These are phyloP conservation scores for Protonibea diacanthus DNA, from an alignment of 2,797 vertebrate species.

Conservation along the genomic window DNA sequence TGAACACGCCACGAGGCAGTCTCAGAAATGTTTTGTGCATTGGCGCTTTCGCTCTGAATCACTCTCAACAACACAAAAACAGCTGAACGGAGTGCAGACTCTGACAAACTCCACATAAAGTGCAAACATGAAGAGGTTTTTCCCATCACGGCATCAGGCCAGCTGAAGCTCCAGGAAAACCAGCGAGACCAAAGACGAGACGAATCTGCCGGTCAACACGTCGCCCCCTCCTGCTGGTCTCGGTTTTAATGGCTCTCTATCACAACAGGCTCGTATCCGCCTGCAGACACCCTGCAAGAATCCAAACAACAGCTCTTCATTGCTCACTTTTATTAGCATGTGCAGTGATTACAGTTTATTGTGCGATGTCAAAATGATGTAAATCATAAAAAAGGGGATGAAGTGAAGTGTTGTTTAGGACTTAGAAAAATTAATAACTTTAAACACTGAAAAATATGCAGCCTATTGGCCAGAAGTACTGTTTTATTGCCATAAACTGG, in stretches of 20 bases:
- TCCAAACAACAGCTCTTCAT: conserved; percentile 9
- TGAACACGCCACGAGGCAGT: neutral
- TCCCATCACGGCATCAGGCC: conserved; percentile 73
- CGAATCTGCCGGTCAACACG: neutral
- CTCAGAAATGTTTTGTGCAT: conserved; percentile 1
- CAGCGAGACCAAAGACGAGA: neutral
- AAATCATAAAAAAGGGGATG: too few species aligned
- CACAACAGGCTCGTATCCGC: conserved; percentile 95
- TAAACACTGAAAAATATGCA: too few species aligned
- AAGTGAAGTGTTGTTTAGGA: neutral
- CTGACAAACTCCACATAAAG: conserved; percentile 67
- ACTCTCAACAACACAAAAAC: conserved; percentile 10
- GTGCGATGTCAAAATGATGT: neutral
- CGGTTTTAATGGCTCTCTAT: conserved; percentile 92
- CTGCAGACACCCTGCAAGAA: conserved; percentile 90
- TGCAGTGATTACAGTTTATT: too few species aligned
- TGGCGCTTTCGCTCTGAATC: conserved; percentile 12
- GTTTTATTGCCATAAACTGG: neutral
- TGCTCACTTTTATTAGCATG: neutral
- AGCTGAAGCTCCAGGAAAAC: conserved; percentile 74
- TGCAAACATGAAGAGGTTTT: conserved; percentile 61
- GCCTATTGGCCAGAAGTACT: neutral
- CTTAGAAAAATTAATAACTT: neutral
- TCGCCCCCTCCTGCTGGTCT: conserved; percentile 1
- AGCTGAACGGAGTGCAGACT: conserved; percentile 15